These are phyloP conservation scores for Helicolenus hilgendorfi DNA, from an alignment of 2,797 vertebrate genomes.

Conservation along the genomic window DNA sequence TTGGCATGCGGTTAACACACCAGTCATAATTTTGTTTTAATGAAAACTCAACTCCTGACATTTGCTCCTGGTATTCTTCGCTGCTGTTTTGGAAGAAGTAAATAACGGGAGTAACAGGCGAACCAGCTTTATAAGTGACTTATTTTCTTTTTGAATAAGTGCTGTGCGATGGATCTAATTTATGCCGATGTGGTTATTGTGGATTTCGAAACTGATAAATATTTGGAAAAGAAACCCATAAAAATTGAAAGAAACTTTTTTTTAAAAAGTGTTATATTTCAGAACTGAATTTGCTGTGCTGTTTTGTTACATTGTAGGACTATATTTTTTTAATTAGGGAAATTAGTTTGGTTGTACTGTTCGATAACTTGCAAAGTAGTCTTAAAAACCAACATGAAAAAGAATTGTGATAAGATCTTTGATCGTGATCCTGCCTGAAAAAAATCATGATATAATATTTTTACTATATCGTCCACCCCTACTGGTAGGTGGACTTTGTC, in stretches of 20 bases:
- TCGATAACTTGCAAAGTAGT: too few species aligned
- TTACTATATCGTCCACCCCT: neutral
- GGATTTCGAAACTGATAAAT: too few species aligned
- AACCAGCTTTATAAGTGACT: neutral
- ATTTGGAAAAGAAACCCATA: too few species aligned
- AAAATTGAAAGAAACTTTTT: neutral
- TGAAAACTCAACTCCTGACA: neutral
- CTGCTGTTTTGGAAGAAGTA: neutral
- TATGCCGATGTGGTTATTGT: neutral
- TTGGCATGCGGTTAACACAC: neutral
- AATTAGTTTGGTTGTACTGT: too few species aligned
- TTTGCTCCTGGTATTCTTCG: neutral
- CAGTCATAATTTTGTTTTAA: neutral
- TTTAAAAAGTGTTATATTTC: neutral
- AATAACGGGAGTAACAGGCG: neutral
- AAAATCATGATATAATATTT: neutral
- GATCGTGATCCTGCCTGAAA: neutral
- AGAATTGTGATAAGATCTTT: too few species aligned
- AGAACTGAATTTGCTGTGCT: too few species aligned
- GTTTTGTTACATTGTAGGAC: accelerated
- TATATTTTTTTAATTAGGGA: too few species aligned
- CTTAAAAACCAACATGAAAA: too few species aligned
- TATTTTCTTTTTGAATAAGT: neutral
- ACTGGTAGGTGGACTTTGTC: neutral
- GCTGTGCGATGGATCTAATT: neutral